Percentiles rank a stretch among this genome's conserved stretches.
phyloP scores from a whole-genome alignment of 2,797 vertebrate genomes.

The Chromobotia macracanthus region DNA sequence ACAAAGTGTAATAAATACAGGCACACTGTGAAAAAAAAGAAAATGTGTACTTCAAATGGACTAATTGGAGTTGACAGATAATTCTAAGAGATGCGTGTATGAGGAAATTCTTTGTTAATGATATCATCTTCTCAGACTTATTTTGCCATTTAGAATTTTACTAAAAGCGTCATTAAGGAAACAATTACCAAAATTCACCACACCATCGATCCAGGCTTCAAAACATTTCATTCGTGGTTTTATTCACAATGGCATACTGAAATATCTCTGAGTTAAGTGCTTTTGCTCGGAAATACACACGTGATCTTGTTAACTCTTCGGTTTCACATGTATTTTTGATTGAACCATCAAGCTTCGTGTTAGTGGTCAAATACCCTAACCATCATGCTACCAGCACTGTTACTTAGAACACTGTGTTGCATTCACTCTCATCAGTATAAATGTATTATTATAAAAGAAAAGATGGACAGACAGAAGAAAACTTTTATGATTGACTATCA shows the following conservation, averaged over 20 bases:
- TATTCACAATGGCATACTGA: not conserved
- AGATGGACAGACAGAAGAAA: not conserved
- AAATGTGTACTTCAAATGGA: not conserved
- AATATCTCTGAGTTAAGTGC: not conserved
- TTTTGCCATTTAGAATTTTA: not conserved
- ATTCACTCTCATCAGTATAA: not conserved
- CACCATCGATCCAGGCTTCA: not conserved
- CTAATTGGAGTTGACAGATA: not conserved
- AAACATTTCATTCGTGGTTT: not conserved
- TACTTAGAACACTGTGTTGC: not conserved
- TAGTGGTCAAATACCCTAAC: not conserved
- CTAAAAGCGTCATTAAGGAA: not conserved
- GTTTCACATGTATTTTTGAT: not conserved
- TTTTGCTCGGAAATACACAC: not conserved
- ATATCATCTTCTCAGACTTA: not conserved
- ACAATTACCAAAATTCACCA: not conserved
- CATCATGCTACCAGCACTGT: not conserved
- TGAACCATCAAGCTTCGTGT: no score
- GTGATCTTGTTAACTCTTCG: conserved; percentile 51
- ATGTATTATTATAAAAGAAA: not conserved
- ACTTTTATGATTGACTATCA: conserved; percentile 22
- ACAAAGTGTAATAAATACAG: not conserved
- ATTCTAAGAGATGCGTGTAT: not conserved
- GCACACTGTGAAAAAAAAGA: not conserved
- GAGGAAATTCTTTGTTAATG: not conserved